These are phyloP conservation scores for Synergus japonicus DNA, from an alignment of 2,888 invertebrate genomes.

Conservation along the genomic window DNA sequence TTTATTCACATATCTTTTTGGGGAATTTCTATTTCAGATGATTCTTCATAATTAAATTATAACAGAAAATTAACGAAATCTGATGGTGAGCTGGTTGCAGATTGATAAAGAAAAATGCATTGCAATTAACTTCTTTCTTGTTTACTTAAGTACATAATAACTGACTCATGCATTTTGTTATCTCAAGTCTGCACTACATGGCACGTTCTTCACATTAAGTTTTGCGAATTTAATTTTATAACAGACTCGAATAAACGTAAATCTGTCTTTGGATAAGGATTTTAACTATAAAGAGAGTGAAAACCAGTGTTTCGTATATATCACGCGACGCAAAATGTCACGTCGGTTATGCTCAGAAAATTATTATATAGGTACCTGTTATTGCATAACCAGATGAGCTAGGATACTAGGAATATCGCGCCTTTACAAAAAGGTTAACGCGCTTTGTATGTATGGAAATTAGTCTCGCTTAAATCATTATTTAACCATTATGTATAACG, in stretches of 20 bases:
- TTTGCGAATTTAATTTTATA: background rate
- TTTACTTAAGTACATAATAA: conserved; percentile 43
- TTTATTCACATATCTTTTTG: too few relatives aligned
- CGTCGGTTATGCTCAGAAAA: background rate
- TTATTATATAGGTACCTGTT: background rate
- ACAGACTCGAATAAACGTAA: background rate
- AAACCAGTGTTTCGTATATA: background rate
- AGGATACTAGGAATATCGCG: conserved; percentile 7
- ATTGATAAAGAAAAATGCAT: conserved; percentile 36
- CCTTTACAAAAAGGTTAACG: conserved; percentile 24
- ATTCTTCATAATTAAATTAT: background rate
- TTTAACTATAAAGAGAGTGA: too few relatives aligned
- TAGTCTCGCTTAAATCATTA: conserved; percentile 1
- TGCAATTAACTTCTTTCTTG: conserved; percentile 37
- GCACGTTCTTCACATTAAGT: background rate
- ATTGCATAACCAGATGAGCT: conserved; percentile 45
- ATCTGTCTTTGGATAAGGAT: too few relatives aligned
- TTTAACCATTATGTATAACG: background rate
- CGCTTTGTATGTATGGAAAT: background rate
- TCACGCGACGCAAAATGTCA: conserved; percentile 8
- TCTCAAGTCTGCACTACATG: conserved; percentile 25
- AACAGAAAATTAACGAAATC: background rate
- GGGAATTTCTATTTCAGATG: too few relatives aligned
- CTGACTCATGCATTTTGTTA: conserved; percentile 50
- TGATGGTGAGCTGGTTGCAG: background rate